phyloP scores from a whole-genome alignment of 2,797 vertebrate species.

The Holocentrus rufus region DNA sequence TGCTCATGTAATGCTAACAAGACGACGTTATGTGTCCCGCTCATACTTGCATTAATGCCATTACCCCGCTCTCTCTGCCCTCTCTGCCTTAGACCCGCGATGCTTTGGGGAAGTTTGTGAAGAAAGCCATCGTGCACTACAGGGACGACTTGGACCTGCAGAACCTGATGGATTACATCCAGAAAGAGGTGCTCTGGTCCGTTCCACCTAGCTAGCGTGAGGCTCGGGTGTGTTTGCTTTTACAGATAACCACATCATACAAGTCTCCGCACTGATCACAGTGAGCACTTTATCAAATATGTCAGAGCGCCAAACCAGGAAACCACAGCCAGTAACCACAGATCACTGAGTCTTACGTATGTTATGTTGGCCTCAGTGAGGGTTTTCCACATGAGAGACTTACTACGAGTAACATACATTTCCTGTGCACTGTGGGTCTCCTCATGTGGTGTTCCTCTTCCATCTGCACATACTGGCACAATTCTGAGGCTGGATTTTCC shows the following conservation, averaged over 20 bases:
- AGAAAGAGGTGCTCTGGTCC: constrained; percentile 79
- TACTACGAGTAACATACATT: constrained; percentile 31
- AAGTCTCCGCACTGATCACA: constrained; percentile 31
- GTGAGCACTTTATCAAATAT: constrained; percentile 34
- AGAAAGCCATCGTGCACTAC: constrained; percentile 85
- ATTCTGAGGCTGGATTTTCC: constrained; percentile 44
- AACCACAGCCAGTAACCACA: constrained; percentile 12
- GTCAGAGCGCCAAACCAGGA: constrained; percentile 24
- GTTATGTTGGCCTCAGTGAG: constrained; percentile 28
- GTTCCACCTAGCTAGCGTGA: constrained; percentile 13
- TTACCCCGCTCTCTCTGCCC: neutral
- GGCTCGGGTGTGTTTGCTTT: constrained; percentile 2
- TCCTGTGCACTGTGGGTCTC: constrained; percentile 55
- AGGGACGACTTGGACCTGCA: constrained; percentile 85
- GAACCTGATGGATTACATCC: constrained; percentile 86
- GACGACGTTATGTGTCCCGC: neutral
- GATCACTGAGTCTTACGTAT: constrained; percentile 2
- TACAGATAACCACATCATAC: constrained; percentile 13
- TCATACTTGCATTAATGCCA: too few species aligned
- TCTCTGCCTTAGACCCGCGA: constrained; percentile 71
- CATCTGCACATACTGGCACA: constrained; percentile 68
- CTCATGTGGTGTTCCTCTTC: constrained; percentile 49
- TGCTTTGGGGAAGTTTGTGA: constrained; percentile 81
- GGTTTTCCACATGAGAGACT: constrained; percentile 52
- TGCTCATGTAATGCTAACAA: constrained; percentile 41